Evolutionary conservation across 2,888 invertebrate species (phyloP).

Genomic region (Aricia artaxerxes): DNA sequence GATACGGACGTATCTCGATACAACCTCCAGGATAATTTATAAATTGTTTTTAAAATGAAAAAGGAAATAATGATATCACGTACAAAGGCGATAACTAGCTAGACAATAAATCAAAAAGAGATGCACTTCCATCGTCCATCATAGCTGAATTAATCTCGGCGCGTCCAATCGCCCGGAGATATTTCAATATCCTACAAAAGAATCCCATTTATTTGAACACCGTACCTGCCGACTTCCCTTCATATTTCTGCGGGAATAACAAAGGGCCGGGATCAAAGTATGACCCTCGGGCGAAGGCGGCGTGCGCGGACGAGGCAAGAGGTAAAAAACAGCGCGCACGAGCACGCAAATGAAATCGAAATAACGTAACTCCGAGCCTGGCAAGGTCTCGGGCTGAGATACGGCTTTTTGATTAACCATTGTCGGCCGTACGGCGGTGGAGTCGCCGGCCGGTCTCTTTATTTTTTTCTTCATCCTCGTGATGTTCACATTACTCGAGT

Average conservation of each 20-base stretch:
- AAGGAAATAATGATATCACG: constrained; percentile 39
- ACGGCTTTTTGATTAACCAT: constrained; percentile 77
- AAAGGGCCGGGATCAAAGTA: constrained; percentile 65
- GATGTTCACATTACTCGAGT: constrained; percentile 41
- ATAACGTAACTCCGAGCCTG: constrained; percentile 58
- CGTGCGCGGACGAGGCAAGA: constrained; percentile 52
- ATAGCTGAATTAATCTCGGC: constrained; percentile 61
- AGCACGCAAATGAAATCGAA: constrained; percentile 80
- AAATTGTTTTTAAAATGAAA: constrained; percentile 35
- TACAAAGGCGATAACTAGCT: constrained; percentile 60
- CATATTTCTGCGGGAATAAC: constrained; percentile 74
- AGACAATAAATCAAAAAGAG: constrained; percentile 67
- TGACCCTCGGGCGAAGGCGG: constrained; percentile 65
- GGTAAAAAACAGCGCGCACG: constrained; percentile 68
- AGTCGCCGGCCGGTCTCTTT: constrained; percentile 52
- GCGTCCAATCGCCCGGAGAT: constrained; percentile 66
- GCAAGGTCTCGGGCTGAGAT: constrained; percentile 73
- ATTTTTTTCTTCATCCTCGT: constrained; percentile 44
- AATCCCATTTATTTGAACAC: constrained; percentile 65
- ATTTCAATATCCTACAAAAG: constrained; percentile 74
- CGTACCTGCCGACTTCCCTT: constrained; percentile 60
- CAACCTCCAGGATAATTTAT: constrained; percentile 43
- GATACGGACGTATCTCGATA: constrained; percentile 53
- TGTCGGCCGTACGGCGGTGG: constrained; percentile 62
- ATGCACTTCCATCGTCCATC: constrained; percentile 69